Evolutionary conservation across 2,797 vertebrate species (phyloP).

Genomic region (Sebastes paucispinis): DNA sequence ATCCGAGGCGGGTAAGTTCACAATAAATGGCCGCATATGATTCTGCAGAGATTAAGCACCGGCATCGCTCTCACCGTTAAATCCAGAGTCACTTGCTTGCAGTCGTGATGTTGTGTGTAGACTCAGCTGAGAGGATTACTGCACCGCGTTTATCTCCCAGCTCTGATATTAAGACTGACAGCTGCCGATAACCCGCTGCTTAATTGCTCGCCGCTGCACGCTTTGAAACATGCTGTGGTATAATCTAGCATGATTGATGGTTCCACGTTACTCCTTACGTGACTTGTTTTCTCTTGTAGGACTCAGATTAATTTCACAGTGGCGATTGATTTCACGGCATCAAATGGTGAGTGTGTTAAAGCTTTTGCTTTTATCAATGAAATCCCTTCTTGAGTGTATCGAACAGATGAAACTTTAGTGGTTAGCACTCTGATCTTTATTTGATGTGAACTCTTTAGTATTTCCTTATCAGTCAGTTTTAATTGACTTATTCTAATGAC

Average conservation of each 20-base stretch:
- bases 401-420: slow-evolving; percentile 13
- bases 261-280: slow-evolving; percentile 27
- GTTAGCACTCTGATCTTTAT: slow-evolving; percentile 13
- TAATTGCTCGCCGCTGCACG: slow-evolving; percentile 46
- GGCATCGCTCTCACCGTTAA: neutral
- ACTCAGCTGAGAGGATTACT: slow-evolving; percentile 27
- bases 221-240: slow-evolving; percentile 56
- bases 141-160: slow-evolving; percentile 20
- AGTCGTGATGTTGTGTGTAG: neutral
- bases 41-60: neutral
- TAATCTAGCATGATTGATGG: slow-evolving; percentile 67
- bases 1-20: slow-evolving; percentile 96
- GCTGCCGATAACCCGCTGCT: slow-evolving; percentile 52
- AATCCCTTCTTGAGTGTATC: slow-evolving; percentile 2
- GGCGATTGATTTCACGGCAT: slow-evolving; percentile 98
- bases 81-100: neutral
- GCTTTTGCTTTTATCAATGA: slow-evolving; percentile 15
- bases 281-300: slow-evolving; percentile 80
- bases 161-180: slow-evolving; percentile 51
- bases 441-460: slow-evolving; percentile 4
- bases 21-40: neutral
- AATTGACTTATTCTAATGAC: neutral
- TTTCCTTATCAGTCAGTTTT: slow-evolving; percentile 2
- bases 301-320: slow-evolving; percentile 99
- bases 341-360: slow-evolving; percentile 89